A percentile compares a stretch with the other conserved stretches of the same genome.
phyloP scores from a whole-genome alignment of 2,888 invertebrate species.

The Pinctada fucata region DNA sequence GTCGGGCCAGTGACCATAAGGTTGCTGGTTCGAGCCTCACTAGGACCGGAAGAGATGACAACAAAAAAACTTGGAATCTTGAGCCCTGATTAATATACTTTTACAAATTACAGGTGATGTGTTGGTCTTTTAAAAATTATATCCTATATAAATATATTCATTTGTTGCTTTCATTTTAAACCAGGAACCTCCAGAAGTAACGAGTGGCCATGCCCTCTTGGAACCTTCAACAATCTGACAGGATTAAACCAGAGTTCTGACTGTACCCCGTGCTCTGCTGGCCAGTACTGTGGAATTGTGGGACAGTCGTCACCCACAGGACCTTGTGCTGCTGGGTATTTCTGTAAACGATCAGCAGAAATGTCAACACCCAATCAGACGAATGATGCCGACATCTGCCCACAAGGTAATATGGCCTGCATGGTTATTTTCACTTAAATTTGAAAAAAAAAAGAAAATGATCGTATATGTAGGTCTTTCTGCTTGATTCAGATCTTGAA shows the following conservation, averaged over 20 bases:
- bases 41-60: too few relatives aligned
- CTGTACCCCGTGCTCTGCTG: constrained; percentile 66
- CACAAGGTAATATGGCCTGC: constrained; percentile 63
- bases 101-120: too few relatives aligned
- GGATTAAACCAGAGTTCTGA: constrained; percentile 59
- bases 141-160: too few relatives aligned
- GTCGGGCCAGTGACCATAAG: too few relatives aligned
- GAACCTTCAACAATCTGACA: constrained; percentile 68
- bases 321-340: constrained; percentile 67
- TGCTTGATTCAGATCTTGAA: too few relatives aligned
- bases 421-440: neutral
- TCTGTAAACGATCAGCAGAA: constrained; percentile 65
- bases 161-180: too few relatives aligned
- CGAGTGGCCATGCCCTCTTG: constrained; percentile 65
- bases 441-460: too few relatives aligned
- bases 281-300: constrained; percentile 66
- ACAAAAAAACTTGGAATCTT: too few relatives aligned
- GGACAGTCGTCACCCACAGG: constrained; percentile 69
- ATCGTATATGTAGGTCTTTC: too few relatives aligned
- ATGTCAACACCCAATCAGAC: constrained; percentile 69
- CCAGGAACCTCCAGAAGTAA: constrained; percentile 58
- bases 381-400: constrained; percentile 71
- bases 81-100: too few relatives aligned
- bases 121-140: too few relatives aligned
- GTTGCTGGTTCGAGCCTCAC: too few relatives aligned